Base-by-base conservation (phyloP, 2,113 vertebrate species). In the Dunckerocampus dactyliophorus region DNA sequence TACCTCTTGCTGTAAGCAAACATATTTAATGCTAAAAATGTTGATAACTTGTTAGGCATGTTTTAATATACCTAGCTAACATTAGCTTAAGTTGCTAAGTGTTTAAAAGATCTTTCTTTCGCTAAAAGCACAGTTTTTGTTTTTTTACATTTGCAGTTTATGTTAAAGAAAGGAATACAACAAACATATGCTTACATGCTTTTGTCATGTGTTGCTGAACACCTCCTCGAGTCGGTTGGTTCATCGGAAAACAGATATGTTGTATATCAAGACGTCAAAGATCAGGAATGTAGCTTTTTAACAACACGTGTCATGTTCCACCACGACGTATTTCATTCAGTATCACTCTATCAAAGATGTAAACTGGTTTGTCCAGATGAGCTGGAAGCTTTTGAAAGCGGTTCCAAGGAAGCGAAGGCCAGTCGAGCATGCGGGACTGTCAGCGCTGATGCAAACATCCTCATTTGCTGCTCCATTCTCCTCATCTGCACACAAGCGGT, bases 351-450 rank as follows among this genome's bases (percentile, higher is more conserved):
- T 63, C 39, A 54, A 37, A 39, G 56, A 22, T 34, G 16, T 49
- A 63, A 76, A 67, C 77, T 10, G 45, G 61, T 79, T 79, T 67
- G 60, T 79, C 76, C 58, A 47, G 53, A 67, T 12, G 13, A 59
- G 11, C 62, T 34, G 61, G 3, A 21, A 45, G 15, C n/a, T 43
- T 21, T 14, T 19, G 34, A 14, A 21, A 14, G 19, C 1, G 13
- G 34, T 20, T 60, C 58, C 45, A 19, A 34, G 16, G 17, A 60
- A 16, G 46, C 14, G 24, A n/a, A 63, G 75, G 49, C 34, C 37
- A 21, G 48, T 76, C 46, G 22, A 73, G 71, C 45, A 8, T 50
- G 11, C 17, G 43, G 22, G 62, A 17, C 49, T 42, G 68, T 70
- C 71, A 61, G 46, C 61, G 3, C 62, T 15, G 11, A 60, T 21